Conservation (phyloP, 2,888 invertebrate genomes). For the Nebria brevicollis region DNA sequence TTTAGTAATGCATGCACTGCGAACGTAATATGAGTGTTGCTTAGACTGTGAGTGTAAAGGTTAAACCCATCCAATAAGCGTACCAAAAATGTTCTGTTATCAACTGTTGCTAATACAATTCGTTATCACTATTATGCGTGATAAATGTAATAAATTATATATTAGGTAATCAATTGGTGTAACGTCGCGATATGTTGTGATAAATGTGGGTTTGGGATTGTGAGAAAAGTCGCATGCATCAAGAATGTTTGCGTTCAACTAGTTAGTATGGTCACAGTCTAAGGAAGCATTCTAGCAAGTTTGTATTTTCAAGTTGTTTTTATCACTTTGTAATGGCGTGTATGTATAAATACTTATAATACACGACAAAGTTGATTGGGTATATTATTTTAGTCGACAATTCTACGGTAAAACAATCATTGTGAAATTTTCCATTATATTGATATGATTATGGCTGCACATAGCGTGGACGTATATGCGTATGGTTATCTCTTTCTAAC, state of each 20-base stretch:
- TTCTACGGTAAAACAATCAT: not conserved
- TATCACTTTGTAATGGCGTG: not conserved
- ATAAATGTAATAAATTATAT: not conserved
- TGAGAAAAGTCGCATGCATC: not conserved
- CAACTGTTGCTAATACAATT: not conserved
- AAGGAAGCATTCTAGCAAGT: not conserved
- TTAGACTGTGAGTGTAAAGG: constrained; percentile 59
- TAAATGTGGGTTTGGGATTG: not conserved
- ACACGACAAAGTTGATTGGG: not conserved
- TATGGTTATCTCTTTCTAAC: constrained; percentile 53
- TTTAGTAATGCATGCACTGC: constrained; percentile 58
- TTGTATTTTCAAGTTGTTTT: not conserved
- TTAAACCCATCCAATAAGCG: constrained; percentile 53
- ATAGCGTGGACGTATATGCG: constrained; percentile 55
- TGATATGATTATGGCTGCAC: constrained; percentile 24
- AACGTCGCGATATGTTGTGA: not conserved
- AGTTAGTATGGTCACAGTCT: constrained; percentile 32
- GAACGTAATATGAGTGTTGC: constrained; percentile 59
- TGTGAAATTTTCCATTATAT: constrained; percentile 29
- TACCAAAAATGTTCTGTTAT: constrained; percentile 31
- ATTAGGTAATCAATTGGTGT: not conserved
- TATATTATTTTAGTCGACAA: not conserved
- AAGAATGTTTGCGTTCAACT: constrained; percentile 37
- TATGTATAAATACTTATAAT: not conserved
- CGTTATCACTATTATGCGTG: not conserved